Conservation (phyloP, 2,888 invertebrate genomes). For the Macrosiphum euphorbiae region DNA sequence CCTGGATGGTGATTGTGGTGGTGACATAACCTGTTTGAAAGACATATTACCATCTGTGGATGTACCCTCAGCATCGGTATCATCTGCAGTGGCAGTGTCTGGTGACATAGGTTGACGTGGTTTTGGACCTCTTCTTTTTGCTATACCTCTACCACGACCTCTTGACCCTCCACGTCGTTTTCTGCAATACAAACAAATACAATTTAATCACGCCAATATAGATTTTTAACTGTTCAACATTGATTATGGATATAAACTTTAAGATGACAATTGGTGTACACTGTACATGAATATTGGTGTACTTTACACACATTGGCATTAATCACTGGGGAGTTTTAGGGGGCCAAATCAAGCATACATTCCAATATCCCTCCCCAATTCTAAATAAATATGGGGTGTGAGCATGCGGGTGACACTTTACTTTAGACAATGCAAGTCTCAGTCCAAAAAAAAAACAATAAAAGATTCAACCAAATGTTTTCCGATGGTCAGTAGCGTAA, state of each 20-base stretch:
- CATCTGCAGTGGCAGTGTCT: neutral
- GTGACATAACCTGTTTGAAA: neutral
- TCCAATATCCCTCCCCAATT: neutral
- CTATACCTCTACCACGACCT: constrained; percentile 40
- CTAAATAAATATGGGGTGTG: neutral
- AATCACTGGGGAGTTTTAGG: neutral
- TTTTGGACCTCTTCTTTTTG: constrained; percentile 7
- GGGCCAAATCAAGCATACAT: neutral
- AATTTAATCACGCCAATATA: neutral
- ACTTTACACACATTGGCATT: neutral
- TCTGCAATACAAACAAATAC: neutral
- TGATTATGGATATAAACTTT: neutral
- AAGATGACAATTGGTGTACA: neutral
- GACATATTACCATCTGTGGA: constrained; percentile 33
- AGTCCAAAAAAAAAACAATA: neutral
- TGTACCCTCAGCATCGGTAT: neutral
- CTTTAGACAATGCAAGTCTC: neutral
- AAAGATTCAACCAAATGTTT: neutral
- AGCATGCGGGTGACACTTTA: neutral
- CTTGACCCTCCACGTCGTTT: constrained; percentile 54
- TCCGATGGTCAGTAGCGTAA: too few species aligned
- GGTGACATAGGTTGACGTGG: neutral
- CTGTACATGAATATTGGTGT: neutral
- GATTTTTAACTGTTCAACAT: neutral
- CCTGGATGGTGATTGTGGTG: neutral